phyloP scores from a whole-genome alignment of 2,113 vertebrate genomes.

The Salvator merianae region DNA sequence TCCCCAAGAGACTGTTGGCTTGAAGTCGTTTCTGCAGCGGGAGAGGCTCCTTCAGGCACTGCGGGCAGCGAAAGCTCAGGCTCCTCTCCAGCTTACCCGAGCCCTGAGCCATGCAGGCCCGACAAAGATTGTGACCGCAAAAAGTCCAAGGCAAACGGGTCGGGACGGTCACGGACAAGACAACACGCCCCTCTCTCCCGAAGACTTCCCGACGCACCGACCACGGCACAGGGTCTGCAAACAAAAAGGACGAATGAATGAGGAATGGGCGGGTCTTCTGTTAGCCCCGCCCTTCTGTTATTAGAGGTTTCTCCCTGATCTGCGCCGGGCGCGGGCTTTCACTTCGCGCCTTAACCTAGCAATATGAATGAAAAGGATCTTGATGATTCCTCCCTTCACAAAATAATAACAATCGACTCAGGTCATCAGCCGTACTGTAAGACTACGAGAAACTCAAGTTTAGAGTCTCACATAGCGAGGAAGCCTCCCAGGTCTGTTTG shows the following conservation, averaged over 20 bases:
- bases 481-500: too few species aligned
- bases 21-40: not conserved
- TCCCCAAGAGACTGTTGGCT: not conserved
- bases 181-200: not conserved
- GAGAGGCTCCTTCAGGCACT: not conserved
- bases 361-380: too few species aligned
- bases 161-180: too few species aligned
- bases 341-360: too few species aligned
- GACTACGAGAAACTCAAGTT: too few species aligned
- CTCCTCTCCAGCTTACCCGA: not conserved
- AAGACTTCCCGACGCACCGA: not conserved
- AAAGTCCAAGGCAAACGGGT: not conserved
- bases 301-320: too few species aligned
- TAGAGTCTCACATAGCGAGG: too few species aligned
- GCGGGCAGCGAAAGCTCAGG: not conserved
- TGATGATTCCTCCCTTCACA: too few species aligned
- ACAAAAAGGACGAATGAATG: not conserved
- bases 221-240: not conserved
- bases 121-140: not conserved
- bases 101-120: not conserved
- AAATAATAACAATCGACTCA: too few species aligned
- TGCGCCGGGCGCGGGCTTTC: too few species aligned
- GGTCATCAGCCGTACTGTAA: too few species aligned
- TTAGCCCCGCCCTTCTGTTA: not conserved
- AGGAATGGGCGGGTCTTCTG: not conserved